These are phyloP conservation scores for Heteropelma amictum DNA, from an alignment of 2,888 invertebrate genomes.

Conservation along the genomic window DNA sequence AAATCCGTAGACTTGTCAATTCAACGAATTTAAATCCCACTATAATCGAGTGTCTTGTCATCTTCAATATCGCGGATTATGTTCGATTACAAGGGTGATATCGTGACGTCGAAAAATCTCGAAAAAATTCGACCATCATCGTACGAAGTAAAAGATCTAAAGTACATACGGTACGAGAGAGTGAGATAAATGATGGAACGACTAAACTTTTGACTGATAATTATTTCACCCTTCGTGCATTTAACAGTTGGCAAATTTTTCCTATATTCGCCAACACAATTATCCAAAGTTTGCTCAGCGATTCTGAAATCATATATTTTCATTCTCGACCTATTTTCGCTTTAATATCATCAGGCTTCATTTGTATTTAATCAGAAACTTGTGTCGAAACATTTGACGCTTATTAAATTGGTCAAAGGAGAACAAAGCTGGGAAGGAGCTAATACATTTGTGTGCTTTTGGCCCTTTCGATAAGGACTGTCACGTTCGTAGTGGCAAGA, in stretches of 20 bases:
- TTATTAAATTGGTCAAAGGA: conserved; percentile 30
- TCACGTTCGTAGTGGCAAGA: conserved; percentile 2
- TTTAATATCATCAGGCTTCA: background rate
- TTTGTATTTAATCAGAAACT: background rate
- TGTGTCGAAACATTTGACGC: conserved; percentile 24
- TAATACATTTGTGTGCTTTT: conserved; percentile 24
- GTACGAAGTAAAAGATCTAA: too few species aligned
- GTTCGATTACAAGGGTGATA: background rate
- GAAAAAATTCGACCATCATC: too few species aligned
- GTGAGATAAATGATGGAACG: too few species aligned
- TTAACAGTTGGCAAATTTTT: too few species aligned
- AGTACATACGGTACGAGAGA: too few species aligned
- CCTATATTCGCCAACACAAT: too few species aligned
- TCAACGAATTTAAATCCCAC: conserved; percentile 66
- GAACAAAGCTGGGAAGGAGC: conserved; percentile 32
- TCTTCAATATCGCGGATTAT: background rate
- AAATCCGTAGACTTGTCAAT: conserved; percentile 64
- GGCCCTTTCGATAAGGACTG: conserved; percentile 29
- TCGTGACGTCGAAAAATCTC: too few species aligned
- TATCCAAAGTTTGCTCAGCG: too few species aligned
- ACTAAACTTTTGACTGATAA: too few species aligned
- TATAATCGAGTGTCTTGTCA: conserved; percentile 59
- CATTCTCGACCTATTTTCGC: too few species aligned
- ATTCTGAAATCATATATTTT: too few species aligned
- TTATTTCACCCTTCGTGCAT: too few species aligned